Evolutionary conservation across 2,113 vertebrate species (phyloP), one percentile per base, ranked within the genome.

Genomic region (Globicephala melas): DNA sequence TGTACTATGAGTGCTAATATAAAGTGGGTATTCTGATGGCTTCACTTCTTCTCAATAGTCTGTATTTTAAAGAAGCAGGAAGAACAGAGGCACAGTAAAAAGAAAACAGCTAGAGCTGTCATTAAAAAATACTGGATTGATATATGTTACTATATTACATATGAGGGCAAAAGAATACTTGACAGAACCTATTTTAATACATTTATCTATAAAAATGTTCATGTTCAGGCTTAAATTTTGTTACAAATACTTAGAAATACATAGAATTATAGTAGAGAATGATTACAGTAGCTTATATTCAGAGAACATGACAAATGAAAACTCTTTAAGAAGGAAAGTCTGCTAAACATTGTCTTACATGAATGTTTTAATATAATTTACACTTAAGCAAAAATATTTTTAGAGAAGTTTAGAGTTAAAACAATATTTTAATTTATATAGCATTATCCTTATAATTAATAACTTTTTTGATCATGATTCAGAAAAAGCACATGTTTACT

Each of bases 21-120:
- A 98, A 96, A 97, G 74, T 98, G 95, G 28, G 71, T 82, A 97
- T 98, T 98, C 94, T 98, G 62, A 91, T 97, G n/a, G 96, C 70
- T 95, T 96, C 31, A 60, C 90, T 90, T 91, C 44, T 96, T 71
- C 70, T 96, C 89, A 95, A 47, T 94, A 36, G 73, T 84, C 92
- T 94, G 47, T 60, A 38, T 96, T 97, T 97, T 90, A 93, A 97
- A 85, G 89, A 83, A 86, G 44, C 87, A 97, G 81, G 12, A 97
- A 97, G 92, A 96, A 92, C 81, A 96, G 90, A 96, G 28, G 21
- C 44, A 88, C n/a, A 82, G 70, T 82, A 88, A 96, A 95, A 77
- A 65, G 60, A 68, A 89, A 95, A 77, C 58, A 95, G 36, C 80
- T 44, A 97, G 65, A 92, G 31, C 26, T 90, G 76, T 85, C 53